These are phyloP conservation scores for Melanocharis versteri DNA, from an alignment of 2,113 vertebrate genomes.

Conservation along the genomic window DNA sequence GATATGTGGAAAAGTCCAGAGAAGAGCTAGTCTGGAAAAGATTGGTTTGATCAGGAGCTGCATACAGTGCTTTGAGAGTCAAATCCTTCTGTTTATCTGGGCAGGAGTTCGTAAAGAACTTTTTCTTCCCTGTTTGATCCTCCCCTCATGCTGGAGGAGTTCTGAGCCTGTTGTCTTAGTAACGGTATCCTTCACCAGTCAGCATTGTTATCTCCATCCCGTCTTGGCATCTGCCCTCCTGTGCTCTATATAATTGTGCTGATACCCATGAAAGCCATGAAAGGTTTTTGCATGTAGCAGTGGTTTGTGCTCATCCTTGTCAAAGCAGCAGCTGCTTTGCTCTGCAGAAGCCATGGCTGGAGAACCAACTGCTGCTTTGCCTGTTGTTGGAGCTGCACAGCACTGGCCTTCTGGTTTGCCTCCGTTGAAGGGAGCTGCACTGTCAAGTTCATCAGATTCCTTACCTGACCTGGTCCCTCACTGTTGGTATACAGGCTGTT, in stretches of 20 bases:
- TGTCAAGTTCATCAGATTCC: not conserved
- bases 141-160: not conserved
- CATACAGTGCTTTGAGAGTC: not conserved
- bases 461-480: not conserved
- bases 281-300: not conserved
- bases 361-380: not conserved
- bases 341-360: not conserved
- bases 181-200: not conserved
- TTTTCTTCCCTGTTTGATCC: not conserved
- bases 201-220: not conserved
- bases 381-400: not conserved
- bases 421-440: not conserved
- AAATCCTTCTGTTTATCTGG: not conserved
- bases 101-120: not conserved
- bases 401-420: not conserved
- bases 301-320: not conserved
- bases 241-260: not conserved
- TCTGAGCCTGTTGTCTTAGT: not conserved
- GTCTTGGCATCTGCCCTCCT: not conserved
- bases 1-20: not conserved
- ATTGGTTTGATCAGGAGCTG: not conserved
- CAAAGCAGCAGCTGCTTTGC: not conserved
- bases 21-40: not conserved
- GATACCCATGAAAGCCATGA: rapidly evolving
- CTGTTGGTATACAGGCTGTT: not conserved